Base-by-base conservation (phyloP, 2,113 vertebrate species). In the Poeciliopsis prolifica region DNA sequence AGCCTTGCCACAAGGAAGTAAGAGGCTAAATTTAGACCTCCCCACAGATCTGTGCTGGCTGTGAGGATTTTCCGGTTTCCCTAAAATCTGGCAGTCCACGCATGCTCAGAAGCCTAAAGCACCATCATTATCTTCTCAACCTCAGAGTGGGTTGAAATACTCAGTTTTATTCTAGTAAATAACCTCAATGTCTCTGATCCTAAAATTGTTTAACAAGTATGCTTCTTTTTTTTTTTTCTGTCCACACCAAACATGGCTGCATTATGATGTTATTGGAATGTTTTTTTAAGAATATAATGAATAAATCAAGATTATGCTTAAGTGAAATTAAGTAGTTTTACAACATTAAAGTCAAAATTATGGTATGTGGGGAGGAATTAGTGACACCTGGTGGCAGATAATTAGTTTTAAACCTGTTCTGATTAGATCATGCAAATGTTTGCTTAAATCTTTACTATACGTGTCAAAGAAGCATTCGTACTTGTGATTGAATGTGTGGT, bases 31-130 rank as follows among this genome's bases (percentile, higher is more conserved):
- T 93, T 90, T 92, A 93, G 94, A 80, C 68, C 68, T 82, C 80
- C 84, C 85, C 77, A 74, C 30, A 78, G 83, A 86, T 78, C 78
- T 67, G 66, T 75, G 77, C 81, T 87, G 81, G 84, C 89, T 30
- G 83, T 83, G 79, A 91, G 77, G 83, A 85, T 85, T 92, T 94
- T 94, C 91, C 91, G 82, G 89, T 93, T 93, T 90, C 86, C 72
- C 66, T 81, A 30, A 90, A 88, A 83, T 84, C 74, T 72, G 17
- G 77, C 77, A 54, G 83, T 72, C 76, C 74, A 75, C 74, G 77
- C 78, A 72, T 70, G 68, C 68, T 48, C 35, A 64, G 48, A 61
- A 74, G 68, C 70, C 68, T 74, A 67, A 86, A 87, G 67, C 81
- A 80, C 83, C 84, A 74, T 87, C 80, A 91, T 90, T 89, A 83